Evolutionary conservation across 1,140 invertebrate genomes (phyloP).

Genomic region (Acromyrmex charruanus): DNA sequence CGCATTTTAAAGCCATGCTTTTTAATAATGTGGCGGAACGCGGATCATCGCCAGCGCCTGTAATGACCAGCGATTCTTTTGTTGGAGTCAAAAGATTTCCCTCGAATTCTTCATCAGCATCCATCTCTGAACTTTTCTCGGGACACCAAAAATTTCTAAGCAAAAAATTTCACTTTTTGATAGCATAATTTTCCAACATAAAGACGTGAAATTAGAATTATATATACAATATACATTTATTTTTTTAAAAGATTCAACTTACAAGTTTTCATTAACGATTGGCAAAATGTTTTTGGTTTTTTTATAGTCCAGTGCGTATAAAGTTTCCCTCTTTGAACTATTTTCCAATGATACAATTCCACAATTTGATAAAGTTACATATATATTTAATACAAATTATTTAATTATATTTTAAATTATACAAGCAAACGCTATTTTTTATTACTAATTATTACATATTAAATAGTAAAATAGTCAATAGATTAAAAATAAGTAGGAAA

Average conservation of each 20-base stretch:
- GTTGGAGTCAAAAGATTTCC: not conserved
- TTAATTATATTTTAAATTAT: not conserved
- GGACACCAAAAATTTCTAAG: not conserved
- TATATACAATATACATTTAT: too few relatives aligned
- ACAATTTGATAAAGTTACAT: not conserved
- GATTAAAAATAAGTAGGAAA: not conserved
- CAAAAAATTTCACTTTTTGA: not conserved
- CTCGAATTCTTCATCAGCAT: conserved; percentile 49
- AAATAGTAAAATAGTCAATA: not conserved
- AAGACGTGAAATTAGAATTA: not conserved
- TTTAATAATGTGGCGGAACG: conserved; percentile 39
- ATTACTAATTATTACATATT: not conserved
- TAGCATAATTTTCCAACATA: not conserved
- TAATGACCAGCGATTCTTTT: conserved; percentile 42
- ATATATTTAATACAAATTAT: not conserved
- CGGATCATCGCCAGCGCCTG: conserved; percentile 41
- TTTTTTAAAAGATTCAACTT: conserved; percentile 14
- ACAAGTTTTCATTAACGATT: conserved; percentile 1
- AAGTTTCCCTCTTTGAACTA: not conserved
- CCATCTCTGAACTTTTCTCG: conserved; percentile 54
- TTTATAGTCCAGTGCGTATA: not conserved
- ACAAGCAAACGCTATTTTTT: not conserved
- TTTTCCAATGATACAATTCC: too few relatives aligned
- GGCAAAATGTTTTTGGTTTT: not conserved
- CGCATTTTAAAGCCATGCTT: conserved; percentile 56